Evolutionary conservation across 2,888 invertebrate genomes (phyloP), one percentile per base, ranked within the genome.

Genomic region (Synanthedon tipuliformis): DNA sequence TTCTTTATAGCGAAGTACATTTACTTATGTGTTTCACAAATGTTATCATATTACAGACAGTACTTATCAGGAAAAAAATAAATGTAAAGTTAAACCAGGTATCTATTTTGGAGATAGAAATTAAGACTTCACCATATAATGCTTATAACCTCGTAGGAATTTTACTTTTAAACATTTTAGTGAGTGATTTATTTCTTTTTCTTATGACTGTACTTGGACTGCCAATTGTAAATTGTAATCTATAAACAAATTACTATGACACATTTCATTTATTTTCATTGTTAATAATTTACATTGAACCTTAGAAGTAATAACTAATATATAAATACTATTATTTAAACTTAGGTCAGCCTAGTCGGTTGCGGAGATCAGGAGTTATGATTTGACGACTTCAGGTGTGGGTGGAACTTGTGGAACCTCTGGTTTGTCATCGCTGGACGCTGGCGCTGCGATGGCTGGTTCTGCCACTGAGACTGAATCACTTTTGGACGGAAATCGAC

Each of bases 371-470:
- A 59, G 52, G 50, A 57, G 57, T 72, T 74, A 81, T 61, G 74
- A 68, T 51, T 12, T 70, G 56, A 81, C 59, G 11, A 77, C 78
- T 72, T 80, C 76, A 10, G 81, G 78, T 2, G 60, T 56, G 3
- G 61, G 59, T 52, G 62, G 54, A 11, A 56, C 34, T 10, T 59
- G 56, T 52, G 56, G 50, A 52, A 59, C 55, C 54, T 41, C 48
- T 13, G 53, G 12, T 15, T 53, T 51, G 10, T 53, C 48, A 8
- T 55, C 41, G 53, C 40, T 59, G 58, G 16, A 61, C 57, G 13
- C 61, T 55, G 12, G 57, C 48, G 18, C 53, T 55, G 49, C 16
- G 50, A 8, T 40, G 40, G 16, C 16, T 18, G 18, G n/a, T 16
- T 12, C 16, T 12, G 48, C 7, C 15, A 10, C 27, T 3, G 34